These are phyloP conservation scores for Fabriciana adippe DNA, from an alignment of 2,888 invertebrate genomes.

Conservation along the genomic window DNA sequence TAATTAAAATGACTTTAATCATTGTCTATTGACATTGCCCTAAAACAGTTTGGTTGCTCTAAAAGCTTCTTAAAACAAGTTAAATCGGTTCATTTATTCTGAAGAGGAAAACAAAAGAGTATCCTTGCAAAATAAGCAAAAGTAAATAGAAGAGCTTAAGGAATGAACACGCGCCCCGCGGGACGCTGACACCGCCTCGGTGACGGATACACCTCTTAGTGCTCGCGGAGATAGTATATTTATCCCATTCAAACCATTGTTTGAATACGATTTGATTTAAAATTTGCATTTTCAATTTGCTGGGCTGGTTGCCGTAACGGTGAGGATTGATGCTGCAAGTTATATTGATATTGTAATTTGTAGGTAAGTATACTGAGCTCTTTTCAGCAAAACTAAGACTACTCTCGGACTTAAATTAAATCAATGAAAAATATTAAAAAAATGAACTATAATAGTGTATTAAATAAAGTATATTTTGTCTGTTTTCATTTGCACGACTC, in stretches of 20 bases:
- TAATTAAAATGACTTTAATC: too few species aligned
- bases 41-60: background rate
- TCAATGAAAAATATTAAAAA: too few species aligned
- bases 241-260: slow-evolving; percentile 3
- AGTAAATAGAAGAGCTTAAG: slow-evolving; percentile 16
- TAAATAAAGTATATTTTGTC: too few species aligned
- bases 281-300: slow-evolving; percentile 7
- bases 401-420: too few species aligned
- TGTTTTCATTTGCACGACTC: too few species aligned
- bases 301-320: background rate
- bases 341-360: too few species aligned
- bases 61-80: slow-evolving; percentile 2
- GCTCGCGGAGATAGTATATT: slow-evolving; percentile 4
- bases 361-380: too few species aligned
- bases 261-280: slow-evolving; percentile 4
- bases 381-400: too few species aligned
- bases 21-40: background rate
- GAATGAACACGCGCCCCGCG: background rate
- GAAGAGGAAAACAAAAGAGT: slow-evolving; percentile 7
- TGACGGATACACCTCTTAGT: background rate
- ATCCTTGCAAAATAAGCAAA: slow-evolving; percentile 1
- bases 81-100: slow-evolving; percentile 19
- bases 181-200: background rate
- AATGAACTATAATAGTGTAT: too few species aligned
- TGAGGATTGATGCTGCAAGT: background rate